Conservation (phyloP, 2,797 vertebrate genomes). For the Halcyon leucocephala region DNA sequence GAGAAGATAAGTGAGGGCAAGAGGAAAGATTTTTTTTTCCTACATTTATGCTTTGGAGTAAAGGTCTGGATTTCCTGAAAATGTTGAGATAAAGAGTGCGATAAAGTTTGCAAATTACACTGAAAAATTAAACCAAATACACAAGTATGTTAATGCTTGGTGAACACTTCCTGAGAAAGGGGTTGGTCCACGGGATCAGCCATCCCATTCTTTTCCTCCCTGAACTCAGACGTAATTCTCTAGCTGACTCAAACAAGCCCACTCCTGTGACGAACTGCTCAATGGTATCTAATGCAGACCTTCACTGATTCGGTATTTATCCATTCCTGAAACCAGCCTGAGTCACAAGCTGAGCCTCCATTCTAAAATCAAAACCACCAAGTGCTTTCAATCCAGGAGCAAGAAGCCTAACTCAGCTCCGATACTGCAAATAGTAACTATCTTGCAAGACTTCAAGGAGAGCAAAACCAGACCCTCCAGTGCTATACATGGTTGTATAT, state of each 20-base stretch:
- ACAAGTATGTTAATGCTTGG: neutral
- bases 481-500: neutral
- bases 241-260: neutral
- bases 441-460: neutral
- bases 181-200: neutral
- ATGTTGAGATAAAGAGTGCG: neutral
- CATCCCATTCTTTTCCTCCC: neutral
- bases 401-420: neutral
- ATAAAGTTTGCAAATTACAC: neutral
- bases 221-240: neutral
- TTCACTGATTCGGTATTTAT: neutral
- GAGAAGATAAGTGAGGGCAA: neutral
- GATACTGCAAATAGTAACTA: neutral
- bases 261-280: neutral
- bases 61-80: conserved; percentile 5
- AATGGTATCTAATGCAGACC: neutral
- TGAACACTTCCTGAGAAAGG: neutral
- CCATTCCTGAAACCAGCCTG: neutral
- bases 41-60: neutral
- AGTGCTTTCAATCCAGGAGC: neutral
- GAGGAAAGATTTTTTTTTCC: neutral
- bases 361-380: neutral
- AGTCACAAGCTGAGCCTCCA: neutral
- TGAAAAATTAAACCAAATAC: neutral
- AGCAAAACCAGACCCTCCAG: neutral